These are phyloP conservation scores for Microctenopoma lineatum DNA, from an alignment of 2,797 vertebrate genomes.

Conservation along the genomic window DNA sequence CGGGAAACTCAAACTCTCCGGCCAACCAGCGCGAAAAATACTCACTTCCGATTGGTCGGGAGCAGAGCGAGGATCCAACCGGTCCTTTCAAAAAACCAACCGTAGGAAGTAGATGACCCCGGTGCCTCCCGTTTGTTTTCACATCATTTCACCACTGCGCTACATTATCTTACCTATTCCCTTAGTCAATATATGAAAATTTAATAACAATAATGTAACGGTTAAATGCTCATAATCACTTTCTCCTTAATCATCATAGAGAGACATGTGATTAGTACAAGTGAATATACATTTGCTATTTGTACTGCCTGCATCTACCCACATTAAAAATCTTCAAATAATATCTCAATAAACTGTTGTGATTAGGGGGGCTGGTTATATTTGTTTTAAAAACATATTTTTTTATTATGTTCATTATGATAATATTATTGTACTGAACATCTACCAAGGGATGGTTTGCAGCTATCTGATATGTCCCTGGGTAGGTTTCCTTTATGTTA, in stretches of 20 bases:
- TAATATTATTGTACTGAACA: neutral
- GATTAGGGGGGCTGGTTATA: too few relatives aligned
- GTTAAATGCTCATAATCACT: neutral
- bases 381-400: too few relatives aligned
- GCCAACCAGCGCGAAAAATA: slow-evolving; percentile 97
- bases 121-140: slow-evolving; percentile 23
- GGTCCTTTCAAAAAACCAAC: slow-evolving; percentile 89
- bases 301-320: too few relatives aligned
- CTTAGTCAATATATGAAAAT: too few relatives aligned
- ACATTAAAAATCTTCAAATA: accelerated
- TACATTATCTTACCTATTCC: accelerated
- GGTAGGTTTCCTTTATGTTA: too few relatives aligned
- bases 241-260: neutral
- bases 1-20: slow-evolving; percentile 85
- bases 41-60: slow-evolving; percentile 90
- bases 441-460: neutral
- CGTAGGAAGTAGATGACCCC: slow-evolving; percentile 61
- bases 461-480: neutral
- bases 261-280: neutral
- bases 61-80: slow-evolving; percentile 83
- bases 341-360: too few relatives aligned
- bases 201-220: neutral
- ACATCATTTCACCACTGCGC: neutral
- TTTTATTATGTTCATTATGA: too few relatives aligned
- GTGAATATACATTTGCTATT: neutral